Evolutionary conservation across 2,888 invertebrate genomes (phyloP).

Genomic region (Myopa testacea): DNA sequence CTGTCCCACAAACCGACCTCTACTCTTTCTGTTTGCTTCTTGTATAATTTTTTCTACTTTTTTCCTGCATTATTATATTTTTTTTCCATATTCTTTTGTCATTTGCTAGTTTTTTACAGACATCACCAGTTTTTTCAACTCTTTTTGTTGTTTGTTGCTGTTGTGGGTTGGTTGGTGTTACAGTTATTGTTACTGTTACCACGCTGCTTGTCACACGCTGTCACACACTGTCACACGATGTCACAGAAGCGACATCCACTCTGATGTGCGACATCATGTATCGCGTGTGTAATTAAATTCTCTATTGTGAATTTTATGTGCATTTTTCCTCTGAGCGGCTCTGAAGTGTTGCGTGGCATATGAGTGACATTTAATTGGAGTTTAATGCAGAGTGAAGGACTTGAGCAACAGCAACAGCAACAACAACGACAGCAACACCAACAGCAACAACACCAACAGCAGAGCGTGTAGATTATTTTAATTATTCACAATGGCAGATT

Average conservation of each 20-base stretch:
- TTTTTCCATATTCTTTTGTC: too few relatives aligned
- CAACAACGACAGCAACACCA: too few relatives aligned
- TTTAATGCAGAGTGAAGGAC: slow-evolving; percentile 16
- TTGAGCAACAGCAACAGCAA: neutral
- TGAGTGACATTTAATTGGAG: slow-evolving; percentile 19
- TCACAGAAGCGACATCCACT: neutral
- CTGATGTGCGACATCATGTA: slow-evolving; percentile 12
- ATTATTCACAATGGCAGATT: slow-evolving; percentile 12
- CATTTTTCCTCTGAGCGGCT: neutral
- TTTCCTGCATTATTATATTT: neutral
- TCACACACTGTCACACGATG: neutral
- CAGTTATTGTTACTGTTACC: neutral
- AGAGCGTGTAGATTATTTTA: neutral
- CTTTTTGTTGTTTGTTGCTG: neutral
- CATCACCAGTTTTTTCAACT: neutral
- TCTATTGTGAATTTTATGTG: slow-evolving; percentile 15
- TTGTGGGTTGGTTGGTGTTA: neutral
- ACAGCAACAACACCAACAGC: neutral
- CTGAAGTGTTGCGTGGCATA: slow-evolving; percentile 17
- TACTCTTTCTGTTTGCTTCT: too few relatives aligned
- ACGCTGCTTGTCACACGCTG: neutral
- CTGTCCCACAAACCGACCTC: too few relatives aligned
- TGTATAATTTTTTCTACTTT: neutral
- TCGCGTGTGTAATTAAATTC: slow-evolving; percentile 25
- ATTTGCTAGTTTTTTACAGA: too few relatives aligned